Conservation (phyloP, 92 coral and sea anemone species). For the Meandrina meandrites region DNA sequence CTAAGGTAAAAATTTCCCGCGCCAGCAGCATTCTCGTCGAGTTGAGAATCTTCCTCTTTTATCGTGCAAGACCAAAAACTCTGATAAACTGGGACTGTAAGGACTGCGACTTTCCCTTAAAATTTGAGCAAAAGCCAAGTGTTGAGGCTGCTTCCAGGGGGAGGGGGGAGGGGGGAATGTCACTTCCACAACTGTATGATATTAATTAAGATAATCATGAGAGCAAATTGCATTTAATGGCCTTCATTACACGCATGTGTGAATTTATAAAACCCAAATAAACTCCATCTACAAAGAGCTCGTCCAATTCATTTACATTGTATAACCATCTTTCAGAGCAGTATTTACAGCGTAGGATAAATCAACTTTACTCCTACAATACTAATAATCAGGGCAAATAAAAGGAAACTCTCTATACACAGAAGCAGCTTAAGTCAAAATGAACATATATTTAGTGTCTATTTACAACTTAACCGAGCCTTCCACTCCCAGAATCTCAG, state of each 20-base stretch:
- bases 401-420: neutral
- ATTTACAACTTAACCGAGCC: neutral
- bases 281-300: neutral
- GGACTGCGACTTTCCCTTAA: too few species aligned
- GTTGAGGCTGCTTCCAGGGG: too few species aligned
- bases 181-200: too few species aligned
- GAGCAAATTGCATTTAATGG: neutral
- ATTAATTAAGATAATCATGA: too few species aligned
- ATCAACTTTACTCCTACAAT: neutral
- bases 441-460: neutral
- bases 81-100: too few species aligned
- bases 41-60: too few species aligned
- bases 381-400: neutral
- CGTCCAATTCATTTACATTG: neutral
- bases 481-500: neutral
- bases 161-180: too few species aligned
- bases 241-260: neutral
- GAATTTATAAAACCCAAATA: neutral
- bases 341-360: slow-evolving; percentile 8
- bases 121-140: too few species aligned
- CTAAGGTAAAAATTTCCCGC: too few species aligned
- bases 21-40: too few species aligned
- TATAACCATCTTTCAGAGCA: neutral
- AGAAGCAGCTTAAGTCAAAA: neutral
- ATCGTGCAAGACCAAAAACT: too few species aligned